Evolutionary conservation across 2,797 vertebrate genomes (phyloP).

Genomic region (Ptychobarbus kaznakovi): DNA sequence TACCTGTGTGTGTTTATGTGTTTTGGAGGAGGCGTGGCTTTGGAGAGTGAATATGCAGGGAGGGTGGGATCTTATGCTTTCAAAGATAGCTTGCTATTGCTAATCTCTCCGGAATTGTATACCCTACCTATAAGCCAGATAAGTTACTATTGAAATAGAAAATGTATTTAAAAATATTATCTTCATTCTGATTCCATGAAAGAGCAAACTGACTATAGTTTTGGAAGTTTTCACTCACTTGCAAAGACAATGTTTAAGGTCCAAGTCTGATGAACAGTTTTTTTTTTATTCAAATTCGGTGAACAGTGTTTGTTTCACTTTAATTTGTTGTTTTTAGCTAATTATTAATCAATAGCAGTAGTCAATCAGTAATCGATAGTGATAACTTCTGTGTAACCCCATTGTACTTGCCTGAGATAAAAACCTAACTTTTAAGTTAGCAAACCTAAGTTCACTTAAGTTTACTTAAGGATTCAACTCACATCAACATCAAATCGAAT

Average conservation of each 20-base stretch:
- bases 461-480: not conserved
- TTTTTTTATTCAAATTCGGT: not conserved
- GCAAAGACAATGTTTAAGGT: not conserved
- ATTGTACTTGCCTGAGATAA: not conserved
- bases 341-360: not conserved
- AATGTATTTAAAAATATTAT: constrained; percentile 44
- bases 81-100: not conserved
- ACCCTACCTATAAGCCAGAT: not conserved
- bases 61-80: not conserved
- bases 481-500: not conserved
- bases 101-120: not conserved
- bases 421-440: not conserved
- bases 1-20: no score
- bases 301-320: not conserved
- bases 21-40: no score
- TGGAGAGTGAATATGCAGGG: no score
- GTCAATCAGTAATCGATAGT: not conserved
- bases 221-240: not conserved
- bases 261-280: not conserved
- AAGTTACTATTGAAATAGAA: not conserved
- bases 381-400: not conserved
- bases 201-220: not conserved
- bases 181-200: not conserved
- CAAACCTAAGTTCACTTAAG: not conserved
- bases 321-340: not conserved